Evolutionary conservation across 2,797 vertebrate species (phyloP), one percentile per base, ranked within the genome.

Genomic region (Botia almorhae): DNA sequence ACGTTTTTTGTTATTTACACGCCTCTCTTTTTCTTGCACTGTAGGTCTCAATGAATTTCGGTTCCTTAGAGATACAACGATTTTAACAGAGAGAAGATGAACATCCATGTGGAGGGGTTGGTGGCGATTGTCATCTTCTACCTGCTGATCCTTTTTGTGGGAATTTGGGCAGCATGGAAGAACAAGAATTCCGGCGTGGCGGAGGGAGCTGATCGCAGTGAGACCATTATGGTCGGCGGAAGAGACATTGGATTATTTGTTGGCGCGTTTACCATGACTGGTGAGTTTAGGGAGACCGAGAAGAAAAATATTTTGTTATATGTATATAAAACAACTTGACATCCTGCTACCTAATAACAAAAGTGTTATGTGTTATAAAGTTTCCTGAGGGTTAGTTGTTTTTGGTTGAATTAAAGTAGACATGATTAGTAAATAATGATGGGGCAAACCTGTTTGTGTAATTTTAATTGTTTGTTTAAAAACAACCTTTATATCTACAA

Each of bases 101-200:
- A 95, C 91, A 96, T 99, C 92, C 97, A 98, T 79, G 93, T 94
- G 73, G 97, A 97, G 87, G 98, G 98, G 77, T 92, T 99, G 81
- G 93, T 97, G 88, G 97, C 97, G 60, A 98, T 99, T 87, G 91
- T 96, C 84, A 23, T 98, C 55, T 99, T 99, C 92, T 99, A 99
- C 86, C 74, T 97, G 68, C 93, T 97, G 26, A 99, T 99, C 86
- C 91, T 99, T 80, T 80, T 94, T 64, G 97, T 99, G 88, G 98
- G 98, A 76, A 98, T 99, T 91, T 99, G 98, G 98, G 98, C 98
- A 83, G 96, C 98, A 78, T 98, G 97, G 97, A 98, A 96, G 92
- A 99, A 97, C 92, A 99, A 98, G 87, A 96, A 97, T 91, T 95
- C 94, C 0, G 92, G 96, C 69, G 94, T 92, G 2, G 86, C 93